Base-by-base conservation (phyloP, 2,888 invertebrate species). In the Leucania comma region DNA sequence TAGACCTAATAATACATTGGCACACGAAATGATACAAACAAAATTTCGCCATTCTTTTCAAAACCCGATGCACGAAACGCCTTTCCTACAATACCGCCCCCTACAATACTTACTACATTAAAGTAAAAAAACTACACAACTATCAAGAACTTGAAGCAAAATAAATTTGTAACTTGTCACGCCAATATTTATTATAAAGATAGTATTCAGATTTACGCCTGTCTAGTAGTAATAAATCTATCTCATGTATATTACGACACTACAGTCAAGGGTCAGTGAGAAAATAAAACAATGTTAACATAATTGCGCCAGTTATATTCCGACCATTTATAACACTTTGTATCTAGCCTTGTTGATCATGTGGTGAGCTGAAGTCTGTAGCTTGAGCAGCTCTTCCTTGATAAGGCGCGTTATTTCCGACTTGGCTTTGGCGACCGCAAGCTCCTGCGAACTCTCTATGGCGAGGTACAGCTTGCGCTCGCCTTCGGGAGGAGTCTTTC, bases 381-480 rank as follows among this genome's bases (percentile, higher is more conserved):
- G 95, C 94, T 99, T 98, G 58, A 99, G 97, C 67, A 99, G 96
- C 91, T 99, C 99, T 93, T 99, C 99, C 92, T 99, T 99, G 90
- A 99, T 99, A 67, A 99, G 97, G 38, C 99, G 97, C 0, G 99
- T 99, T 67, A 99, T 99, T 95, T 99, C 99, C 3, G 98, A 98
- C 93, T 99, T 99, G 1, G 99, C 99, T 92, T 99, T 99, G 66
- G 98, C 98, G 17, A 99, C 98, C 1, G 99, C 99, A 79, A 99
- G 96, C 91, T 99, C 99, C 88, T 98, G 99, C 3, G 99, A 99
- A 86, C 99, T 99, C 92, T 99, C 99, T 86, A 99, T 99, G n/a
- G 99, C 99, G 82, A 99, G 96, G 94, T 99, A 99, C 0, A 99
- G 96, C 90, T 99, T 99, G 26, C 99, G 96, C 88, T 99, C 99